Conservation (phyloP, 2,113 vertebrate genomes). For the Nipponia nippon region DNA sequence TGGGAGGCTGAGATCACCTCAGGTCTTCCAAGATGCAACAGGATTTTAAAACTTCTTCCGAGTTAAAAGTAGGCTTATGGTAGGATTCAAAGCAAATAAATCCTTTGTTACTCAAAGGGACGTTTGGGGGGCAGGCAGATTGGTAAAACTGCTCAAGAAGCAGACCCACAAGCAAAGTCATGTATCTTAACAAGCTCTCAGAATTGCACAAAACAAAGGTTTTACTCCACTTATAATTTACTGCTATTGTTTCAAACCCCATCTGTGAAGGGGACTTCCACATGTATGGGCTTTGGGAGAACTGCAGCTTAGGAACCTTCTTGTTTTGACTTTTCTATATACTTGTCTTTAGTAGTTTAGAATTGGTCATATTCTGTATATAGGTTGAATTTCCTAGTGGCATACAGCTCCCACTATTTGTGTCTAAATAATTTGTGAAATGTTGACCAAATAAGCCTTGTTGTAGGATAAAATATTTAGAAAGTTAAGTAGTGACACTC, state of each 20-base stretch:
- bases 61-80: not conserved
- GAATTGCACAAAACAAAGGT: not conserved
- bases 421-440: not conserved
- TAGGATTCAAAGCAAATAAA: not conserved
- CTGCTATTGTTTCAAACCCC: not conserved
- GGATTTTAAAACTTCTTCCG: not conserved
- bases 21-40: not conserved
- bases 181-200: not conserved
- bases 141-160: not conserved
- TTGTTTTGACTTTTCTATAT: not conserved
- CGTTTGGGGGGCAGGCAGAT: not conserved
- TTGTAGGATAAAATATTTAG: not conserved
- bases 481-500: not conserved
- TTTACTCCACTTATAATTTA: not conserved
- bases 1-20: not conserved
- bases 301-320: not conserved
- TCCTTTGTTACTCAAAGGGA: not conserved
- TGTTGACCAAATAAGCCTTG: not conserved
- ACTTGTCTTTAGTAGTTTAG: not conserved
- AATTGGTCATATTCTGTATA: not conserved
- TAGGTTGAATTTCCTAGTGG: not conserved
- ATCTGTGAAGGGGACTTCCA: not conserved
- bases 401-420: not conserved
- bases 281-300: not conserved
- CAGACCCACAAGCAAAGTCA: not conserved